Conservation (phyloP, 2,113 vertebrate species). For the Grus americana region DNA sequence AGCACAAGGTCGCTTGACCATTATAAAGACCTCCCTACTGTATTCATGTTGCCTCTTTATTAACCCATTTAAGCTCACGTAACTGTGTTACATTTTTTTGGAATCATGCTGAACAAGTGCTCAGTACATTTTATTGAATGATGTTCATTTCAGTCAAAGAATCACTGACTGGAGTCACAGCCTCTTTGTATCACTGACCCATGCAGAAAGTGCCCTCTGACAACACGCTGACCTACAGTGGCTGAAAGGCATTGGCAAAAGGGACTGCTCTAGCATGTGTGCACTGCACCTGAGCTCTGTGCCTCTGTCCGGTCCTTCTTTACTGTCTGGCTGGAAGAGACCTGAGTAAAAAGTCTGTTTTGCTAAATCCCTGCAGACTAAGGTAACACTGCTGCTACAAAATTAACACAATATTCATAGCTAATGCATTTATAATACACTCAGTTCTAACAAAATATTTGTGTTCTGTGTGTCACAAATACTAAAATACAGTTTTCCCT, state of each 20-base stretch:
- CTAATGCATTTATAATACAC: neutral
- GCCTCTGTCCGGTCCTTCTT: neutral
- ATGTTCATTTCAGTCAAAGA: neutral
- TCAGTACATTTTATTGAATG: neutral
- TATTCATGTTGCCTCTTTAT: neutral
- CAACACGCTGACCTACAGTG: neutral
- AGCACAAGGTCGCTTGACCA: neutral
- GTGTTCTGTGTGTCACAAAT: neutral
- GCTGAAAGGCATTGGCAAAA: neutral
- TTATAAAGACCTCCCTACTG: neutral
- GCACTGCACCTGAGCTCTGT: neutral
- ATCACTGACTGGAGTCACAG: neutral
- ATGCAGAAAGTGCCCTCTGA: neutral
- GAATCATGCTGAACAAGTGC: neutral
- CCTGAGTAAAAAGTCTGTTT: neutral
- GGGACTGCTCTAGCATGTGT: rapidly evolving
- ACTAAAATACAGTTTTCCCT: neutral
- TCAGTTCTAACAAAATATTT: neutral
- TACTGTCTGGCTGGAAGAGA: neutral
- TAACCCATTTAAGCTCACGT: neutral
- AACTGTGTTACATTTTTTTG: neutral
- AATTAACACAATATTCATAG: neutral
- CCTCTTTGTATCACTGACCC: neutral
- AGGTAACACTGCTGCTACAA: neutral
- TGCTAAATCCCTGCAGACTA: neutral